Evolutionary conservation across 2,113 vertebrate species (phyloP), one percentile per base, ranked within the genome.

Genomic region (Brachyhypopomus gauderio): DNA sequence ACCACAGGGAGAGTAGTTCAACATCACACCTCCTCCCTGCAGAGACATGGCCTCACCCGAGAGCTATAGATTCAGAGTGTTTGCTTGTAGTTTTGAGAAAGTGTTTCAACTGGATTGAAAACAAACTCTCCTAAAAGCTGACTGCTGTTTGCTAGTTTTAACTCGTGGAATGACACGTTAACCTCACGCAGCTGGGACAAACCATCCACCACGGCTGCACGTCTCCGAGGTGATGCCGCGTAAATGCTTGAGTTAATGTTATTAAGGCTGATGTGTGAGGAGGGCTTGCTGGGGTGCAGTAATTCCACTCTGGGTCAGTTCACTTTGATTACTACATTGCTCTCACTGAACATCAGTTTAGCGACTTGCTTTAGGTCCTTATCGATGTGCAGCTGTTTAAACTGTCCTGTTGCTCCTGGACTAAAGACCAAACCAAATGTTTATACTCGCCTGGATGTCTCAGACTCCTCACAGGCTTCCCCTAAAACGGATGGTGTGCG

Each of bases 371-470:
- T 0, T 23, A 82, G 83, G 87, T 80, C 60, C 70, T 86, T 85
- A 87, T 90, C 77, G 86, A 74, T 86, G 84, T 6, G 2, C 30
- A 60, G 84, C 84, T 88, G 89, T 89, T 87, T 81, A 73, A 78
- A 38, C n/a, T 16, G 23, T 23, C 22, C 20, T 2, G 22, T 16
- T 0, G 36, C 22, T 19, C 75, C 60, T 48, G 19, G 62, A 27
- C 17, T 3, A 3, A 27, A 59, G 60, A 74, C 55, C 52, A 17
- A 38, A 23, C 34, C 41, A 5, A 17, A 38, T 52, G 38, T 66
- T 55, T 66, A 19, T 5, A 73, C 27, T 19, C 20, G 27, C 30
- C 38, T 58, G 62, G 64, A 58, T 81, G 19, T 69, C 23, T 14
- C n/a, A 55, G 27, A 17, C 45, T 52, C 14, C 45, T 14, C 45